These are phyloP conservation scores for Aphidius colemani DNA, from an alignment of 2,888 invertebrate species.

Conservation along the genomic window DNA sequence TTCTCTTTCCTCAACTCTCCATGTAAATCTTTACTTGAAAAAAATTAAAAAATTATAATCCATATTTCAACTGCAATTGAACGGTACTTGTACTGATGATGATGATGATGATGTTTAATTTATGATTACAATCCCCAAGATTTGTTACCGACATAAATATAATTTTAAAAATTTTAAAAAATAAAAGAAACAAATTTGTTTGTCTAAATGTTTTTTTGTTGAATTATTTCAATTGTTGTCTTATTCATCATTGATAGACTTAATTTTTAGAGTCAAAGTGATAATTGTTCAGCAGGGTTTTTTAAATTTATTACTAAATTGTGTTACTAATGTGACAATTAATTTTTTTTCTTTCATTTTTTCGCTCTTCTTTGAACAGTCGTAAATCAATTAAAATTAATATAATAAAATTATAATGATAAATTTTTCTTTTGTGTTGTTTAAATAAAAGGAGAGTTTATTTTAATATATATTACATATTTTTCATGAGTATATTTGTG, in stretches of 20 bases:
- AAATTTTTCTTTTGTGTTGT: not conserved
- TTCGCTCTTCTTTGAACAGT: not conserved
- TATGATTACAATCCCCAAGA: slow-evolving; percentile 7
- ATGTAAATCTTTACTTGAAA: not conserved
- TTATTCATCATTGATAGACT: not conserved
- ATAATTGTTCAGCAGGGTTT: not conserved
- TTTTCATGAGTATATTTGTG: not conserved
- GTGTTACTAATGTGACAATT: not conserved
- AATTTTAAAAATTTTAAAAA: not conserved
- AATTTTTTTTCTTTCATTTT: not conserved
- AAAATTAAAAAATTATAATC: not conserved
- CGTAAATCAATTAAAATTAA: slow-evolving; percentile 9
- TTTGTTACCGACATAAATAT: not conserved
- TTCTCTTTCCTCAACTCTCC: not conserved
- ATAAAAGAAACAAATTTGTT: not conserved
- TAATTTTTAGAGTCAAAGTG: not conserved
- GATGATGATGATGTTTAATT: slow-evolving; percentile 8
- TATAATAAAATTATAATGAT: not conserved
- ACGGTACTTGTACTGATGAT: not conserved
- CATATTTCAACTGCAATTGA: slow-evolving; percentile 1
- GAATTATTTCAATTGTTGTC: not conserved
- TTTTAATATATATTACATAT: too few species aligned
- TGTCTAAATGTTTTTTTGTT: not conserved
- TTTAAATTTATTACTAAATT: not conserved
- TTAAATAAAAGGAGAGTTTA: not conserved